Evolutionary conservation across 2,797 vertebrate species (phyloP), one percentile per base, ranked within the genome.

Genomic region (Paramormyrops hopkinsi): DNA sequence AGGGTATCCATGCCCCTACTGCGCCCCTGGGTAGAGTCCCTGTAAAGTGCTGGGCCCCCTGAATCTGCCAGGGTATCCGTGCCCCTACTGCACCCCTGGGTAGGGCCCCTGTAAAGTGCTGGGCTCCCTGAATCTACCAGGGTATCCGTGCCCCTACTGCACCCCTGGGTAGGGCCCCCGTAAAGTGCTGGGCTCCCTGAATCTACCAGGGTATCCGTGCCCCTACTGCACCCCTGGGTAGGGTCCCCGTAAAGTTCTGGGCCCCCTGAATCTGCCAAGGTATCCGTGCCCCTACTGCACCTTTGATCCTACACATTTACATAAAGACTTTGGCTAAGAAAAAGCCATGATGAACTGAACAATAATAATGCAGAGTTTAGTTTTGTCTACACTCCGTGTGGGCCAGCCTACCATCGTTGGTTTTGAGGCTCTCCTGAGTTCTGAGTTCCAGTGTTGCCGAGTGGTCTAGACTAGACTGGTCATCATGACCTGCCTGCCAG

Each of bases 341-440:
- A 73, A 37, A 76, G 25, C 69, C 69, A 76, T 37, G 11, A 14
- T 41, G 14, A n/a, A 9, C 8, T 46, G 3, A 82, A 46, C 17
- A 82, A 12, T 44, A 46, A 33, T 44, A 17, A 82, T n/a, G 17
- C 5, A 46, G 7, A 19, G 41, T 82, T 85, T 51, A 46, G n/a
- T 50, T 44, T n/a, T 41, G 82, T 17, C 11, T 29, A 48, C 50
- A 48, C n/a, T 11, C 41, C 9, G 2, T 51, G 22, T 50, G 48
- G 41, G 82, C 46, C 59, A 50, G 3, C 11, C 33, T 94, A 97
- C 96, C 94, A 25, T 96, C 95, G 82, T 90, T 92, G 56, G 95
- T 93, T 76, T 92, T 92, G 25, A 93, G 91, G 14, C 90, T 91
- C 46, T 92, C 91, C n/a, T 94, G 19, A 59, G 62, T 85, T 93